Percentiles rank a stretch among this genome's conserved stretches.
Conservation (phyloP, 2,113 vertebrate genomes). For the Cavia porcellus region DNA sequence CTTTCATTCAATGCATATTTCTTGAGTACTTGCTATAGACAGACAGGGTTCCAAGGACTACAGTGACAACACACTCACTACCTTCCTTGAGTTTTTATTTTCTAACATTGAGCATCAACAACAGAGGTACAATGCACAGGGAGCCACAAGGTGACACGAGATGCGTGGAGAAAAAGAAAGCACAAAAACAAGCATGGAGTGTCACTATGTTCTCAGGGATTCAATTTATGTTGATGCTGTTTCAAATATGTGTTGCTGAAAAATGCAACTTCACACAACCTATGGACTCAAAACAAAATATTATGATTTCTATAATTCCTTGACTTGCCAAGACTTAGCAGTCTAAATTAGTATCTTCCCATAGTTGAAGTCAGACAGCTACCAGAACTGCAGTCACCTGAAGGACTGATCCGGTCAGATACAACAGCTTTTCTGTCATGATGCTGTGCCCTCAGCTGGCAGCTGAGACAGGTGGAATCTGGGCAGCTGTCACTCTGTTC, state of each 20-base stretch:
- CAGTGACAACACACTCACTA: not conserved
- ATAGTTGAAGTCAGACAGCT: not conserved
- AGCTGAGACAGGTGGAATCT: not conserved
- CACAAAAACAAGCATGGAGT: not conserved
- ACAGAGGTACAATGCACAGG: not conserved
- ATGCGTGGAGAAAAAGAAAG: not conserved
- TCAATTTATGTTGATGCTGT: not conserved
- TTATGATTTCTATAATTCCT: conserved; percentile 4
- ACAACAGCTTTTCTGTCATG: not conserved
- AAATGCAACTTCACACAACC: not conserved
- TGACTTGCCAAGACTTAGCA: not conserved
- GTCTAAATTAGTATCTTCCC: not conserved
- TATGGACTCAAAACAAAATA: not conserved
- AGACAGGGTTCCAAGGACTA: not conserved
- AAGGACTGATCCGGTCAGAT: not conserved
- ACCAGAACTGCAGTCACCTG: not conserved
- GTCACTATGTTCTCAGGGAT: too few relatives aligned
- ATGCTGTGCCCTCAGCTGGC: not conserved
- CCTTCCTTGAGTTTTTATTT: not conserved
- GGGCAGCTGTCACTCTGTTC: not conserved
- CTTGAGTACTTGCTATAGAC: not conserved
- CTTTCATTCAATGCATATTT: not conserved
- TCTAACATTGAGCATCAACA: not conserved
- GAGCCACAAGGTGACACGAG: not conserved
- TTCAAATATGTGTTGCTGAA: not conserved